These are phyloP conservation scores for Polypterus senegalus DNA, from an alignment of 2,113 vertebrate species.

Conservation along the genomic window DNA sequence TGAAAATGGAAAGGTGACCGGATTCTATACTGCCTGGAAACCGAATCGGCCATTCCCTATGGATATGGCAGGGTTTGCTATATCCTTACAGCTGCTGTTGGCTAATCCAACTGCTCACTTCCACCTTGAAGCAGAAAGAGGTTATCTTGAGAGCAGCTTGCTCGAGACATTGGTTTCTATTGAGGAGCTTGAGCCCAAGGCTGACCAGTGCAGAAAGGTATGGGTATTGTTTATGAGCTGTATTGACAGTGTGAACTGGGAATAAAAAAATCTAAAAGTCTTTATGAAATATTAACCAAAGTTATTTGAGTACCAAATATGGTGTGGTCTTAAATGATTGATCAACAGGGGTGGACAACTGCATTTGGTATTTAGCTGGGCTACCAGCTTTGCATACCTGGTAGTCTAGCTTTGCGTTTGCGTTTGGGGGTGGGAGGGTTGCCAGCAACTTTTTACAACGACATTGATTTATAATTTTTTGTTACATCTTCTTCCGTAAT, in stretches of 20 bases:
- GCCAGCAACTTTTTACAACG: no score
- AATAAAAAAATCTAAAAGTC: no score
- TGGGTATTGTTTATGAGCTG: background rate
- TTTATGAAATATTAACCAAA: no score
- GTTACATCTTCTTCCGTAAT: no score
- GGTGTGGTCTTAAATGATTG: no score
- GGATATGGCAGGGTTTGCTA: slow-evolving; percentile 81
- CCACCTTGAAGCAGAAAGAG: slow-evolving; percentile 64
- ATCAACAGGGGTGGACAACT: no score
- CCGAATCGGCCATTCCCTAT: slow-evolving; percentile 74
- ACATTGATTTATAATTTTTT: no score
- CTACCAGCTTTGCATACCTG: no score
- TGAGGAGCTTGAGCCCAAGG: slow-evolving; percentile 75
- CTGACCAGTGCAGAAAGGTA: slow-evolving; percentile 73
- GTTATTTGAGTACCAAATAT: no score
- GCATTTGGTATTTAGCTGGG: no score
- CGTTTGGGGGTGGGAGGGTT: no score
- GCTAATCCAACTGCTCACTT: slow-evolving; percentile 60
- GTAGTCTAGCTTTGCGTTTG: no score
- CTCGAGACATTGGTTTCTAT: slow-evolving; percentile 65
- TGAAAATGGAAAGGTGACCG: slow-evolving; percentile 65
- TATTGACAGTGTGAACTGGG: background rate
- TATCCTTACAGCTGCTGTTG: slow-evolving; percentile 62
- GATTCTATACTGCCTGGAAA: slow-evolving; percentile 80
- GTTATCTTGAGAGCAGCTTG: slow-evolving; percentile 78